These are phyloP conservation scores for Schizotus pectinicornis DNA, from an alignment of 2,888 invertebrate genomes.

Conservation along the genomic window DNA sequence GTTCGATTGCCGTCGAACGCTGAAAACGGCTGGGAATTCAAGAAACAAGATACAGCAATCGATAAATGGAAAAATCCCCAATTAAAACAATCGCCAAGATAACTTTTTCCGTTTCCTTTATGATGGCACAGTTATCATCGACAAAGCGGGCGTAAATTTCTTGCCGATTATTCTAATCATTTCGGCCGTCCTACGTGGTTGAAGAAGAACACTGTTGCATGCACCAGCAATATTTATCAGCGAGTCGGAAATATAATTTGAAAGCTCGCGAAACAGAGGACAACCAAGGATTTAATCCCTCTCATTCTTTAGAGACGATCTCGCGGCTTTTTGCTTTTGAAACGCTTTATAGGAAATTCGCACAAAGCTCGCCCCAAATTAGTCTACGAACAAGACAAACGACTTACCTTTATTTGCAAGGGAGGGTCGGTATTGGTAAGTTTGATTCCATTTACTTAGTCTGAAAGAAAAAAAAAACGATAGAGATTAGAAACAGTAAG, in stretches of 20 bases:
- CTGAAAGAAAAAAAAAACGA: conserved; percentile 48
- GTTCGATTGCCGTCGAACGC: not conserved
- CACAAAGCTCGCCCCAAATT: no score
- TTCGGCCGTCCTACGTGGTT: conserved; percentile 9
- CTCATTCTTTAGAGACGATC: no score
- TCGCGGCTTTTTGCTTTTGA: no score
- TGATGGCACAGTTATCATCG: conserved; percentile 23
- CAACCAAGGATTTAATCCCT: no score
- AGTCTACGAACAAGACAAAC: conserved; percentile 2
- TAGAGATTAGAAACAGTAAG: not conserved
- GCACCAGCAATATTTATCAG: not conserved
- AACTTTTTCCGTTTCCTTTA: conserved; percentile 28
- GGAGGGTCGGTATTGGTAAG: conserved; percentile 52
- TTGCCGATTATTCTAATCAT: conserved; percentile 25
- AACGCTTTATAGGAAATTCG: no score
- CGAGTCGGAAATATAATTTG: not conserved
- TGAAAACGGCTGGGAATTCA: not conserved
- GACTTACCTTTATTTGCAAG: conserved; percentile 54
- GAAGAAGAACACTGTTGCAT: conserved; percentile 14
- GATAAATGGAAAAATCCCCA: conserved; percentile 16
- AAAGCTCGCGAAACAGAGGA: no score
- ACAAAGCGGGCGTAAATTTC: conserved; percentile 14
- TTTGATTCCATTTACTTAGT: conserved; percentile 59
- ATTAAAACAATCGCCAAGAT: conserved; percentile 21
- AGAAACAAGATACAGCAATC: not conserved